Percentiles rank a stretch among this genome's conserved stretches.
Conservation (phyloP, 2,797 vertebrate genomes). For the Pangasius sanitwongsei region DNA sequence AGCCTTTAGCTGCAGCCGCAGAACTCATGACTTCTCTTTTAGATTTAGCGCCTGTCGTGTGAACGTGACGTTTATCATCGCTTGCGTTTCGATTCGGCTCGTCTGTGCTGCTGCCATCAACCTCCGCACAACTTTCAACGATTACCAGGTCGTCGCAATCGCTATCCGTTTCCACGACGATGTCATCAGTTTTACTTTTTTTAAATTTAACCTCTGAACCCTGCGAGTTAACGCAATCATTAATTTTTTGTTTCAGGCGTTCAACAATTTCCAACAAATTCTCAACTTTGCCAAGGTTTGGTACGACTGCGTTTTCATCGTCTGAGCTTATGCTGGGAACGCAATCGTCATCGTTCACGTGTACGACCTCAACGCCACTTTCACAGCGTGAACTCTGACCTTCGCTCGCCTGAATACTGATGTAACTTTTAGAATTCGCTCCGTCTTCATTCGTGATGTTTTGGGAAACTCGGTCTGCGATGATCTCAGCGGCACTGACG, state of each 20-base stretch:
- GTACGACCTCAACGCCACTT: neutral
- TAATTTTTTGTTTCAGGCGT: neutral
- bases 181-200: neutral
- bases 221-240: neutral
- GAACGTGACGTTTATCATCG: neutral
- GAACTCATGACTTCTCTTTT: neutral
- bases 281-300: neutral
- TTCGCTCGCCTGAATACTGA: neutral
- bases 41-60: too few relatives aligned
- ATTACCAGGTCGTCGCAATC: neutral
- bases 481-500: neutral
- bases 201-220: neutral
- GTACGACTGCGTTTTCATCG: too few relatives aligned
- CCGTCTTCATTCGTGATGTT: neutral
- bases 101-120: neutral
- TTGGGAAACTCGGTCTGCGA: neutral
- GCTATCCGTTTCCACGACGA: neutral
- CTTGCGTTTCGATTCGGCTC: neutral
- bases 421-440: too few relatives aligned
- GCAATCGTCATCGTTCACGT: neutral
- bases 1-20: neutral
- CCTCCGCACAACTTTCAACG: neutral
- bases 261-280: neutral
- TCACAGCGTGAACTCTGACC: neutral
- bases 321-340: neutral